phyloP scores from a whole-genome alignment of 2,797 vertebrate species.

The Todus mexicanus region DNA sequence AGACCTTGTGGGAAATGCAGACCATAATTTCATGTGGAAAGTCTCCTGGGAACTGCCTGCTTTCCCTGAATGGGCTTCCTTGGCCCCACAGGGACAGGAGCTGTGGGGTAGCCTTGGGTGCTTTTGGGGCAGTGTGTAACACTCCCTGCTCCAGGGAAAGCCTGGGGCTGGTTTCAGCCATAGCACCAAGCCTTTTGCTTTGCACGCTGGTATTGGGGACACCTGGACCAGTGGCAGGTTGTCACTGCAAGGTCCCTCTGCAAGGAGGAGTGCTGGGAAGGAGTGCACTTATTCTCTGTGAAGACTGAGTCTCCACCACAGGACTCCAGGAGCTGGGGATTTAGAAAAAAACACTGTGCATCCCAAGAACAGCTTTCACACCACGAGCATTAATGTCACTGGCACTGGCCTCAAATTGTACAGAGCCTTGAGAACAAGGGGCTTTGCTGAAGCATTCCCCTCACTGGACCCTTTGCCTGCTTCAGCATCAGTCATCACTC shows the following conservation, averaged over 20 bases:
- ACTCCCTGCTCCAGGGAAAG: neutral
- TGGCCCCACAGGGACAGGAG: neutral
- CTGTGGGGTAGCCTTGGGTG: neutral
- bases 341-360: neutral
- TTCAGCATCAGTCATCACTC: neutral
- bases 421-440: neutral
- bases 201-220: neutral
- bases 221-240: neutral
- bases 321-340: neutral
- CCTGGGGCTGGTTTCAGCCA: neutral
- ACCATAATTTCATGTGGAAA: rapidly evolving
- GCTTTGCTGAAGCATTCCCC: neutral
- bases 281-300: neutral
- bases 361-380: neutral
- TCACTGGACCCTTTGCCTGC: neutral
- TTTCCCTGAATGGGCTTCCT: neutral
- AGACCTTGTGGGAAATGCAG: neutral
- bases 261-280: neutral
- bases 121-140: neutral
- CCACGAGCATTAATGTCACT: neutral
- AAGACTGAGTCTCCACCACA: neutral
- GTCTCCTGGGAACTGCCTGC: neutral
- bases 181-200: neutral
- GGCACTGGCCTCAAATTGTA: neutral
- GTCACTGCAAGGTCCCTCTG: neutral